Evolutionary conservation across 2,797 vertebrate species (phyloP).

Genomic region (Cyclura pinguis): DNA sequence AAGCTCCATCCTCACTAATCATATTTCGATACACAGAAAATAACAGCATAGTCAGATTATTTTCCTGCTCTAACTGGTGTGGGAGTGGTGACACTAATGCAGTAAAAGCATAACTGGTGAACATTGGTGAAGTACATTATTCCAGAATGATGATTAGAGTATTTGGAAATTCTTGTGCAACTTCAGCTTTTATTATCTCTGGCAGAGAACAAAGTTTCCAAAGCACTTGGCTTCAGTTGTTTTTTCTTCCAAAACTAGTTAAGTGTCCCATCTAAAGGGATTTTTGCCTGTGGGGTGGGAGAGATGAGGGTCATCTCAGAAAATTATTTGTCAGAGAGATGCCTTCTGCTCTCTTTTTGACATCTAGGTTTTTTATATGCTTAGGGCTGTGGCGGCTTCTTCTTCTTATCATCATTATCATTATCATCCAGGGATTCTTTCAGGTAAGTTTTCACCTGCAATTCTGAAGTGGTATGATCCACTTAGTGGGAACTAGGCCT

Average conservation of each 20-base stretch:
- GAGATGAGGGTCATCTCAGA: neutral
- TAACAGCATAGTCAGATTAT: neutral
- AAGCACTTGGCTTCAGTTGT: neutral
- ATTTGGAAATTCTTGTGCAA: neutral
- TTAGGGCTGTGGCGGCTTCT: no score
- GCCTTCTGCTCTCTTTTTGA: neutral
- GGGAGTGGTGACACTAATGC: neutral
- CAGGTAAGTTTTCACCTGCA: neutral
- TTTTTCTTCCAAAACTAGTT: neutral
- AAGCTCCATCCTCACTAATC: neutral
- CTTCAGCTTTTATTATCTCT: neutral
- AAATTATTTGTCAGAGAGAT: neutral
- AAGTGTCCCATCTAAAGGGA: neutral
- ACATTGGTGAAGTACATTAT: neutral
- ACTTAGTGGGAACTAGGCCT: neutral
- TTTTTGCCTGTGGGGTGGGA: neutral
- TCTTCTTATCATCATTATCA: no score
- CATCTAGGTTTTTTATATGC: neutral
- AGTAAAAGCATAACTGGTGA: neutral
- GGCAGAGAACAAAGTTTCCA: neutral
- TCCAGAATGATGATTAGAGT: neutral
- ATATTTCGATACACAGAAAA: neutral
- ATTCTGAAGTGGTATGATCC: neutral
- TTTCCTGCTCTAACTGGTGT: neutral
- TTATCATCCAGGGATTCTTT: neutral